These are phyloP conservation scores for Tragulus kanchil DNA, from an alignment of 2,113 vertebrate species.

Conservation along the genomic window DNA sequence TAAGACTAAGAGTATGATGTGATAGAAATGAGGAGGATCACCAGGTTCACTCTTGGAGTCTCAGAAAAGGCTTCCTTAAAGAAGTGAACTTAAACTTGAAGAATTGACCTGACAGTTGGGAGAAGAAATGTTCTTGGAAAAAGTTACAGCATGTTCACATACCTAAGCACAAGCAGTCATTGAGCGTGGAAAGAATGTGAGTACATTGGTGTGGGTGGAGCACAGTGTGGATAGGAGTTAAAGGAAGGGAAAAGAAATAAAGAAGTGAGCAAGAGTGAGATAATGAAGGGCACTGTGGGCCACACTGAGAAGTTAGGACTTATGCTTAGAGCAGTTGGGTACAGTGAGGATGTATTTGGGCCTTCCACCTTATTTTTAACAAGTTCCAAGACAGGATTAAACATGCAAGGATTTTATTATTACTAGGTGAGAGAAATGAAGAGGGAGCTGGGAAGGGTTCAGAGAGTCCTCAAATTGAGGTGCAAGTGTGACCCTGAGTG, in stretches of 20 bases:
- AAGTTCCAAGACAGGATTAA: not conserved
- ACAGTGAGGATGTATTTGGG: not conserved
- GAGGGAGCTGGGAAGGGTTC: not conserved
- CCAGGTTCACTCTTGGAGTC: not conserved
- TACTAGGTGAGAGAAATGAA: slow-evolving; percentile 9
- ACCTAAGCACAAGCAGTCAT: not conserved
- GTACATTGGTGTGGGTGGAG: not conserved
- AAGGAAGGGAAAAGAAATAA: slow-evolving; percentile 24
- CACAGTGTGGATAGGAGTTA: not conserved
- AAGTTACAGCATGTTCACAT: not conserved
- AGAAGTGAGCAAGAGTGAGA: not conserved
- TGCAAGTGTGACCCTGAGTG: not conserved
- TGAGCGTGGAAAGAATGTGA: not conserved
- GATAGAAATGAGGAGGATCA: slow-evolving; percentile 1
- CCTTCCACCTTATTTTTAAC: not conserved
- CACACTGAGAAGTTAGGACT: not conserved
- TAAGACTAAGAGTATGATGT: not conserved
- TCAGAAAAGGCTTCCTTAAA: slow-evolving; percentile 1
- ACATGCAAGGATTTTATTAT: slow-evolving; percentile 18
- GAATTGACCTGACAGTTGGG: not conserved
- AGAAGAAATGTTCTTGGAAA: slow-evolving; percentile 21
- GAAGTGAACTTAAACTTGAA: not conserved
- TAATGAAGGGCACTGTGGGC: not conserved
- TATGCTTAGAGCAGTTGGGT: not conserved
- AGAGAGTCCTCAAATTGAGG: not conserved